Conservation (phyloP, 1,140 invertebrate species). For the Ladona fulva region DNA sequence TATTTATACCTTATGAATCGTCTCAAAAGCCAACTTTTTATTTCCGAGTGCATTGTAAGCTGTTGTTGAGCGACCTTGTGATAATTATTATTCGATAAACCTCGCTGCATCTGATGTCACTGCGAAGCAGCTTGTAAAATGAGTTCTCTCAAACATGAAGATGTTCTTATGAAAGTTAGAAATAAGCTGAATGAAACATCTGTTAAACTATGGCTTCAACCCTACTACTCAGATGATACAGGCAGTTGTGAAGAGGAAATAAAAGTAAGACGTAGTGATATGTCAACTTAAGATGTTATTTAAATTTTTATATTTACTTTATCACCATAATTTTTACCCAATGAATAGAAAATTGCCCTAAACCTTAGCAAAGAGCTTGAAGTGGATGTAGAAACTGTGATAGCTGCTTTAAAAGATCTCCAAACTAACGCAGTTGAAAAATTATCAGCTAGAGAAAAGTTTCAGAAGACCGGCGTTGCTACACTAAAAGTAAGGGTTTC, state of each 20-base stretch:
- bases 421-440: constrained; percentile 58
- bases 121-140: constrained; percentile 21
- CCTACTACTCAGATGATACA: constrained; percentile 47
- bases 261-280: constrained; percentile 32
- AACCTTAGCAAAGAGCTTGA: constrained; percentile 45
- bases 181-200: constrained; percentile 52
- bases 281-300: too few relatives aligned
- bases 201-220: constrained; percentile 61
- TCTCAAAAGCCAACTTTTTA: too few relatives aligned
- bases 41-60: too few relatives aligned
- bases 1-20: too few relatives aligned
- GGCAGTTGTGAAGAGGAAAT: constrained; percentile 35
- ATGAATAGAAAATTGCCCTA: constrained; percentile 46
- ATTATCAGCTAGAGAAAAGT: constrained; percentile 48
- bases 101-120: too few relatives aligned
- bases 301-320: constrained; percentile 22
- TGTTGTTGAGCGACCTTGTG: too few relatives aligned
- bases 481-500: constrained; percentile 49
- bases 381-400: constrained; percentile 40
- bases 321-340: constrained; percentile 17
- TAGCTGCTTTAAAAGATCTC: constrained; percentile 45
- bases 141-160: constrained; percentile 44
- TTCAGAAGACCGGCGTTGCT: constrained; percentile 53
- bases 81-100: too few relatives aligned
- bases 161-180: constrained; percentile 49